These are phyloP conservation scores for Abrostola tripartita DNA, from an alignment of 2,888 invertebrate species.

Conservation along the genomic window DNA sequence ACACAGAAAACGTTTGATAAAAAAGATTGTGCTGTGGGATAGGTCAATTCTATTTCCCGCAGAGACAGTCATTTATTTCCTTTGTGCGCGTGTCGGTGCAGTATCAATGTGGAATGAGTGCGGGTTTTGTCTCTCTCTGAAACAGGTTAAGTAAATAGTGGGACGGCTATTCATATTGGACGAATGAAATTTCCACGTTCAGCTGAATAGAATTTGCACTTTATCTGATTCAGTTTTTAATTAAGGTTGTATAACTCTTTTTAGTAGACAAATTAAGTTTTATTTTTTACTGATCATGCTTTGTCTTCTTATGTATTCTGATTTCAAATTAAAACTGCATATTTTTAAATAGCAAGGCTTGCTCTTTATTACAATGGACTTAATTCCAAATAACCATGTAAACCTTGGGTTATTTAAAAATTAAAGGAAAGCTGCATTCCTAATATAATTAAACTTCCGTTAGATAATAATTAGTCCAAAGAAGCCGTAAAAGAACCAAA, in stretches of 20 bases:
- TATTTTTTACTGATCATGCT: conserved; percentile 2
- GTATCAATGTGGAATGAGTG: conserved; percentile 67
- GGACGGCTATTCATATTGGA: conserved; percentile 75
- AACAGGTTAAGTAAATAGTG: conserved; percentile 84
- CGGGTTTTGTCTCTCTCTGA: conserved; percentile 72
- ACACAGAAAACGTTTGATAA: conserved; percentile 47
- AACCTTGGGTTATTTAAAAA: no score
- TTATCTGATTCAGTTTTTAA: conserved; percentile 77
- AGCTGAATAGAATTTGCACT: conserved; percentile 73
- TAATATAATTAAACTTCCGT: conserved; percentile 24
- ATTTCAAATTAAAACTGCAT: neutral
- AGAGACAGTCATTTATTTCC: conserved; percentile 74
- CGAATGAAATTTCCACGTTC: conserved; percentile 71
- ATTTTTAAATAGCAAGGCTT: no score
- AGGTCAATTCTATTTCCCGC: conserved; percentile 69
- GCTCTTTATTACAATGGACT: no score
- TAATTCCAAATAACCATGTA: no score
- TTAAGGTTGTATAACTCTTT: conserved; percentile 67
- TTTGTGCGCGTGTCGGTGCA: conserved; percentile 68
- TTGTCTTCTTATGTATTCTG: neutral
- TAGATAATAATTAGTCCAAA: conserved; percentile 42
- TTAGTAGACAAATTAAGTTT: conserved; percentile 17
- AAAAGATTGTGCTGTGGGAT: conserved; percentile 59
- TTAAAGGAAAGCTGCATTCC: no score
- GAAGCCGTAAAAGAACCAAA: conserved; percentile 52